These are phyloP conservation scores for Varanus salvator DNA, from an alignment of 2,113 vertebrate genomes.

Conservation along the genomic window DNA sequence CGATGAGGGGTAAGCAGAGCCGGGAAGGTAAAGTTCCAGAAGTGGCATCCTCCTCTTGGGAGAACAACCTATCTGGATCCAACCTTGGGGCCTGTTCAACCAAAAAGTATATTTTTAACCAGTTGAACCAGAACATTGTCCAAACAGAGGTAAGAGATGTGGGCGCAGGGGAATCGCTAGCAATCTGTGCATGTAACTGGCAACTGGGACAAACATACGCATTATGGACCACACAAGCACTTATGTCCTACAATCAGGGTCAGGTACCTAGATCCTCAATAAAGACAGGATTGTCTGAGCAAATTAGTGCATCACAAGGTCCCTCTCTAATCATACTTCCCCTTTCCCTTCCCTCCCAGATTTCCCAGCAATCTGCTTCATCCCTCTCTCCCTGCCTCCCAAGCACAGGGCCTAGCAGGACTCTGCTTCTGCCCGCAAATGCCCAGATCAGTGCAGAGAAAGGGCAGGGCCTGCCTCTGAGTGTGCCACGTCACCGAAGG, in stretches of 20 bases:
- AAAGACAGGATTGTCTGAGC: background rate
- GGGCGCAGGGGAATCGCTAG: background rate
- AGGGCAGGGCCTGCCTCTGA: too few species aligned
- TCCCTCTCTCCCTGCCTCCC: background rate
- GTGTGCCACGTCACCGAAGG: background rate
- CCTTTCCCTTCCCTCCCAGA: background rate
- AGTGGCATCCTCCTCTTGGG: too few species aligned
- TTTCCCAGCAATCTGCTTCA: background rate
- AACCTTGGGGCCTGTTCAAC: too few species aligned
- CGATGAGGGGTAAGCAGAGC: too few species aligned
- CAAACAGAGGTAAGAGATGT: background rate
- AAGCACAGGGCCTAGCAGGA: background rate
- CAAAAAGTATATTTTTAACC: background rate
- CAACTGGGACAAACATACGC: background rate
- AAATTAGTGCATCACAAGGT: background rate
- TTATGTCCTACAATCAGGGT: background rate
- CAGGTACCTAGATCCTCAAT: background rate
- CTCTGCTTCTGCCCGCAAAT: too few species aligned
- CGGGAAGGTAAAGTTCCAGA: too few species aligned
- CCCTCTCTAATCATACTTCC: background rate
- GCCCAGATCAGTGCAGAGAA: too few species aligned
- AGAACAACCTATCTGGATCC: too few species aligned
- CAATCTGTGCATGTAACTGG: background rate
- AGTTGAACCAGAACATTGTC: background rate
- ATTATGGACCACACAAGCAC: conserved; percentile 4